Conservation (phyloP, 2,797 vertebrate genomes). For the Xerus rutilus region DNA sequence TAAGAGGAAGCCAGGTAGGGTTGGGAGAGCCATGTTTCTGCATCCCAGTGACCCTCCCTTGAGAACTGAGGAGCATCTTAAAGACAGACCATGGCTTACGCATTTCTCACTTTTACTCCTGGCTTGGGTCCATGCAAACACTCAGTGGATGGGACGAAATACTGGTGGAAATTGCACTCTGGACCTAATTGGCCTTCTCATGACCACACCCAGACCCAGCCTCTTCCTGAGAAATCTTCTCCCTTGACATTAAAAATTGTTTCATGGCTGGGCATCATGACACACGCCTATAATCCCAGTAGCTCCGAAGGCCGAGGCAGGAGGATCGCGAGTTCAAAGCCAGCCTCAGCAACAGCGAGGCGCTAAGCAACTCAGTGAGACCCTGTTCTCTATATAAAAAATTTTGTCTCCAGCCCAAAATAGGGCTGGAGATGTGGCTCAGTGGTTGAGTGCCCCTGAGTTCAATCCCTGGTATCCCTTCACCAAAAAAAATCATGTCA, state of each 20-base stretch:
- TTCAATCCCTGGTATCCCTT: too few relatives aligned
- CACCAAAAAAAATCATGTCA: too few relatives aligned
- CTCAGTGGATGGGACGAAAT: background rate
- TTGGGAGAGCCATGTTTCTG: background rate
- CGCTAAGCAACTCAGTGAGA: too few relatives aligned
- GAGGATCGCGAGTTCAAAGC: too few relatives aligned
- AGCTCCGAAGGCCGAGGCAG: too few relatives aligned
- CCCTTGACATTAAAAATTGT: background rate
- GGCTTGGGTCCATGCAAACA: background rate
- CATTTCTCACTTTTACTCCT: background rate
- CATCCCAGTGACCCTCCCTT: background rate
- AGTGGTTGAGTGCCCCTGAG: too few relatives aligned
- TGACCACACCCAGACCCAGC: background rate
- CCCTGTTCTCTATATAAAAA: too few relatives aligned
- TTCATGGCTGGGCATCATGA: background rate
- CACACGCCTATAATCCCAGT: too few relatives aligned
- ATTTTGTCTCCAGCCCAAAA: too few relatives aligned
- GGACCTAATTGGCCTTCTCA: background rate
- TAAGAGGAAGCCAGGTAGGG: background rate
- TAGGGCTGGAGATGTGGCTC: too few relatives aligned
- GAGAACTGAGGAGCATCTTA: too few relatives aligned
- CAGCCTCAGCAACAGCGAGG: too few relatives aligned
- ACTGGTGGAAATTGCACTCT: background rate
- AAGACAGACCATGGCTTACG: background rate
- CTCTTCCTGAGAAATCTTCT: background rate